Conservation (phyloP, 53 echinoderm and acorn worm species). For the Zoroaster sp. region DNA sequence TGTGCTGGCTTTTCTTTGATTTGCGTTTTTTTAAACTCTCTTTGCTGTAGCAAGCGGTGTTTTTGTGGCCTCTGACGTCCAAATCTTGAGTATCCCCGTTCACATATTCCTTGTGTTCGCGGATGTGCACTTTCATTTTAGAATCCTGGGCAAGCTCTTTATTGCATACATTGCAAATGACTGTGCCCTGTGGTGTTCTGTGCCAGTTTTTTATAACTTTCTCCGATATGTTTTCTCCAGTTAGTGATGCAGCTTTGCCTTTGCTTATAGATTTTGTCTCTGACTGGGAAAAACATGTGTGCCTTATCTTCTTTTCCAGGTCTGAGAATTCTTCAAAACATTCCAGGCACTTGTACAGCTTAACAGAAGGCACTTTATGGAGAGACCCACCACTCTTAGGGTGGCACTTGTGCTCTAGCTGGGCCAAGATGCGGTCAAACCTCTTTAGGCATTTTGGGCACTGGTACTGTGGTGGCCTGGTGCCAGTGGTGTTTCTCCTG, state of each 20-base stretch:
- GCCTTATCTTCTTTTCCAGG: conserved; percentile 22
- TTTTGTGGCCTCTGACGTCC: not conserved
- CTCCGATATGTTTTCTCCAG: not conserved
- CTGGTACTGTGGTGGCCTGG: conserved; percentile 9
- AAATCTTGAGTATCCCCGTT: not conserved
- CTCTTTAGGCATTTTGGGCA: conserved; percentile 39
- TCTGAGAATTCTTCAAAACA: conserved; percentile 41
- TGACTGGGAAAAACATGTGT: not conserved
- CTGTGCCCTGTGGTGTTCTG: not conserved
- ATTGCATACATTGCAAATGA: not conserved
- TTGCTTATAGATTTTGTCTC: not conserved
- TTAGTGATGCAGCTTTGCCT: not conserved
- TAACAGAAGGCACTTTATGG: not conserved
- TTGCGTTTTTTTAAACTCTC: not conserved
- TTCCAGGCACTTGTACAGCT: conserved; percentile 46
- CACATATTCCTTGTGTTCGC: not conserved
- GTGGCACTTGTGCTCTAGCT: conserved; percentile 32
- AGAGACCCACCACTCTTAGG: conserved; percentile 23
- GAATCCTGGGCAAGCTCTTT: not conserved
- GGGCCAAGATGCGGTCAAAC: conserved; percentile 38
- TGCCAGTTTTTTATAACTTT: not conserved
- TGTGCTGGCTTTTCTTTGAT: not conserved
- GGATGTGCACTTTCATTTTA: not conserved
- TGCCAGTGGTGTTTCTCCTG: not conserved
- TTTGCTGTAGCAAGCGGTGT: not conserved